These are phyloP conservation scores for Taurulus bubalis DNA, from an alignment of 2,113 vertebrate genomes.

Conservation along the genomic window DNA sequence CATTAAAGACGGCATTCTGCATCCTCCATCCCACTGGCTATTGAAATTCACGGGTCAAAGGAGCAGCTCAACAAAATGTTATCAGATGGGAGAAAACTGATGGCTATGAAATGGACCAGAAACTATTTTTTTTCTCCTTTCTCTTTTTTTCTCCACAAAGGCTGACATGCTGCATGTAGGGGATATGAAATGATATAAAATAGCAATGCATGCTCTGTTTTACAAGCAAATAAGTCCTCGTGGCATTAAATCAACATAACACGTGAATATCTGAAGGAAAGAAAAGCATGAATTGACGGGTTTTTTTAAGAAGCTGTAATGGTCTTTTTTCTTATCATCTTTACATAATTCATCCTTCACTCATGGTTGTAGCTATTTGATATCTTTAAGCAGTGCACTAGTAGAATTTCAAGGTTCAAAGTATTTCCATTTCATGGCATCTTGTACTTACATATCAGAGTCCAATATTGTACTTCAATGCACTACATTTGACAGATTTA, in stretches of 20 bases:
- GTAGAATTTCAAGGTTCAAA: not conserved
- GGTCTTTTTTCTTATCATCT: not conserved
- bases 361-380: not conserved
- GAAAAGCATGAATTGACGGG: not conserved
- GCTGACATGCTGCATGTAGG: not conserved
- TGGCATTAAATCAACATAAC: not conserved
- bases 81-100: constrained; percentile 24
- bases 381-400: not conserved
- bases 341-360: not conserved
- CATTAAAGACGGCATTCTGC: constrained; percentile 31
- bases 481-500: not conserved
- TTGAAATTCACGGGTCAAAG: constrained; percentile 49
- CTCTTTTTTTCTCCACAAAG: not conserved
- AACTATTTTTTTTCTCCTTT: not conserved
- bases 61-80: constrained; percentile 45
- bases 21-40: constrained; percentile 35
- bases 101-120: not conserved
- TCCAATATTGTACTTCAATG: not conserved
- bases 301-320: not conserved
- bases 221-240: not conserved
- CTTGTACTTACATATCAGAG: not conserved
- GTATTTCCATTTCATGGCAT: too few species aligned
- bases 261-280: not conserved
- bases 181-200: not conserved
- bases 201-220: not conserved